Evolutionary conservation across 2,888 invertebrate genomes (phyloP), one percentile per base, ranked within the genome.

Genomic region (Drosophila peninsularis): DNA sequence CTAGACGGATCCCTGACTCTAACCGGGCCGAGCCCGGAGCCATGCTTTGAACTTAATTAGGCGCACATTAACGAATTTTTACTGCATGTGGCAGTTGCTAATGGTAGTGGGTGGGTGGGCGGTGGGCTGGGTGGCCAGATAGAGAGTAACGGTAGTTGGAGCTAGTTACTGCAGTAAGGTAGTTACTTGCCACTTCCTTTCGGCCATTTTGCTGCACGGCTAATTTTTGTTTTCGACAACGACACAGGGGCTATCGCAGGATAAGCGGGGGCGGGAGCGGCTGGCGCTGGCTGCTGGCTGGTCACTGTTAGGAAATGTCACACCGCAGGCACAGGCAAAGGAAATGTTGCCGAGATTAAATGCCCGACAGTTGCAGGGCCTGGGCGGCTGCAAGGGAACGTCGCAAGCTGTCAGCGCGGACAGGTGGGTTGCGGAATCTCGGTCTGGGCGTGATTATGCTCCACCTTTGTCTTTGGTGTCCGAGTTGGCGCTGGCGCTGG

Each of bases 161-260:
- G 62, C 64, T 64, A 66, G 75, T 73, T 71, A 73, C 82, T 81
- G 83, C 89, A 83, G 71, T 76, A 71, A 71, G 75, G 71, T 65
- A 75, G 81, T 75, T 86, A 80, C 87, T 84, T 78, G 67, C 78
- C 81, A 88, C 84, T 88, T 84, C 89, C 84, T 88, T 85, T 88
- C 76, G 82, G 76, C 71, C 87, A 74, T 88, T 83, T 79, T 75
- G 78, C 81, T 75, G 86, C 87, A 75, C 87, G 71, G 83, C 81
- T 88, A 86, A 86, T 85, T 85, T 81, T 89, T 87, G 89, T 85
- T 89, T 88, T 87, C 81, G 84, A 88, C 87, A 88, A 75, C 78
- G 83, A 83, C 86, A 82, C 80, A 82, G 71, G 68, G 66, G 68
- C 58, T 69, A 70, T 57, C 54, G 70, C 80, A 41, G 36, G 3